A percentile compares a stretch with the other conserved stretches of the same genome.
Evolutionary conservation across 1,140 invertebrate species (phyloP).

Genomic region (Subanguina moxae): DNA sequence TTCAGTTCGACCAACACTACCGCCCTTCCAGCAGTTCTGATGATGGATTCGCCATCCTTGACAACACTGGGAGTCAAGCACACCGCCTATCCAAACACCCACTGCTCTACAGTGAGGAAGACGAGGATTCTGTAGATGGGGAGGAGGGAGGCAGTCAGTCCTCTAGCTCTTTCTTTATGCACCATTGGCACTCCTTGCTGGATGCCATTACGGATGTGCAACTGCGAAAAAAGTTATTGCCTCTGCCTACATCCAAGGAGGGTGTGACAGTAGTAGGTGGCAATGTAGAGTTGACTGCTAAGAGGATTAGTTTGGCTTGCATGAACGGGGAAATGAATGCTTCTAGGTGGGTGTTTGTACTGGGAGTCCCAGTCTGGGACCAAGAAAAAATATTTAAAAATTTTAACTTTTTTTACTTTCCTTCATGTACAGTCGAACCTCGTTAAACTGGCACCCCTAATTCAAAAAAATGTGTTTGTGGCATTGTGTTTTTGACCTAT

Average conservation of each 20-base stretch:
- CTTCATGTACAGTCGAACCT: too few species aligned
- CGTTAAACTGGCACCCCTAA: too few species aligned
- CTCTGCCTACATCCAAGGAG: constrained; percentile 33
- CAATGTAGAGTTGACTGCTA: constrained; percentile 43
- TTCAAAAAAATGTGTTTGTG: too few species aligned
- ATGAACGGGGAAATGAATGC: constrained; percentile 57
- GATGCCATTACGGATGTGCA: constrained; percentile 50
- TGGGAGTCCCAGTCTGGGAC: too few species aligned
- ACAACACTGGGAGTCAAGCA: not conserved
- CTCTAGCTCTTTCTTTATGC: not conserved
- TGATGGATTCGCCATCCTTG: not conserved
- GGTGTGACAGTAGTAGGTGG: constrained; percentile 55
- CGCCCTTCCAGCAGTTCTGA: constrained; percentile 11
- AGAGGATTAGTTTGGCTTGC: constrained; percentile 43
- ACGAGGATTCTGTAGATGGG: not conserved
- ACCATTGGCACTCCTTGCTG: constrained; percentile 44
- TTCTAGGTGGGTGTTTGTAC: constrained; percentile 19
- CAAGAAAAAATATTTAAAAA: not conserved
- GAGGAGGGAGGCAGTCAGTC: not conserved
- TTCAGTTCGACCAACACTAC: constrained; percentile 14
- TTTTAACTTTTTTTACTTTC: too few species aligned
- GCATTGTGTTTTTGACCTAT: too few species aligned
- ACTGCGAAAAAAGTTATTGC: constrained; percentile 34
- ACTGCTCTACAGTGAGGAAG: not conserved
- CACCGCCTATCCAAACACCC: not conserved